Evolutionary conservation across 2,888 invertebrate genomes (phyloP).

Genomic region (Sinohyriopsis cumingii): DNA sequence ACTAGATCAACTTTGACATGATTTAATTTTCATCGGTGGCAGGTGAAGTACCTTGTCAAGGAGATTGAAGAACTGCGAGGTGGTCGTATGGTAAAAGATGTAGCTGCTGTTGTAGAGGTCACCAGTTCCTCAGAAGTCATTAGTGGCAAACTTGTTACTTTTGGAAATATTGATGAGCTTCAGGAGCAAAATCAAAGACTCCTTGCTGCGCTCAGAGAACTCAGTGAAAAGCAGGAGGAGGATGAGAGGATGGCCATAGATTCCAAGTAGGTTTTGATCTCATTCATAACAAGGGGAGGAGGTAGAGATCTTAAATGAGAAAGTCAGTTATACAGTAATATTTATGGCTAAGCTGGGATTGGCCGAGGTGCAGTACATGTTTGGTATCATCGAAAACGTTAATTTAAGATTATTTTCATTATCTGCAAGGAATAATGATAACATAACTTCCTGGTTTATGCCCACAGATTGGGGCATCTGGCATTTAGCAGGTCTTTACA

Average conservation of each 20-base stretch:
- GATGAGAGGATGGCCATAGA: conserved; percentile 78
- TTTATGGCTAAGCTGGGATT: no score
- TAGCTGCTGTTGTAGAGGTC: conserved; percentile 40
- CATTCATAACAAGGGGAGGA: neutral
- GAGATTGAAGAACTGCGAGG: conserved; percentile 88
- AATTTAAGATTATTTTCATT: no score
- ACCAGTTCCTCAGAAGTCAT: conserved; percentile 75
- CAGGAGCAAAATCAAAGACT: conserved; percentile 92
- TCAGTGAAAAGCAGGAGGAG: conserved; percentile 88
- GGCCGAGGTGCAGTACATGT: no score
- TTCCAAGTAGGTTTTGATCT: conserved; percentile 58
- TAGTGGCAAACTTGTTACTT: conserved; percentile 89
- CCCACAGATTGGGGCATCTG: no score
- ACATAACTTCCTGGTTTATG: no score
- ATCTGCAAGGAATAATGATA: no score
- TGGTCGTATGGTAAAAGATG: conserved; percentile 71
- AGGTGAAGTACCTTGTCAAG: conserved; percentile 83
- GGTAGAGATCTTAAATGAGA: neutral
- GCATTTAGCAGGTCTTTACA: no score
- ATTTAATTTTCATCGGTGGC: conserved; percentile 14
- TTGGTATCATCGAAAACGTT: no score
- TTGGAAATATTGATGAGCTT: conserved; percentile 88
- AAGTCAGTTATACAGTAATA: neutral
- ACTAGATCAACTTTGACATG: neutral
- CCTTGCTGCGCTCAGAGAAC: conserved; percentile 85